Conservation (phyloP, 2,113 vertebrate species). For the Orientallactaga bullata region DNA sequence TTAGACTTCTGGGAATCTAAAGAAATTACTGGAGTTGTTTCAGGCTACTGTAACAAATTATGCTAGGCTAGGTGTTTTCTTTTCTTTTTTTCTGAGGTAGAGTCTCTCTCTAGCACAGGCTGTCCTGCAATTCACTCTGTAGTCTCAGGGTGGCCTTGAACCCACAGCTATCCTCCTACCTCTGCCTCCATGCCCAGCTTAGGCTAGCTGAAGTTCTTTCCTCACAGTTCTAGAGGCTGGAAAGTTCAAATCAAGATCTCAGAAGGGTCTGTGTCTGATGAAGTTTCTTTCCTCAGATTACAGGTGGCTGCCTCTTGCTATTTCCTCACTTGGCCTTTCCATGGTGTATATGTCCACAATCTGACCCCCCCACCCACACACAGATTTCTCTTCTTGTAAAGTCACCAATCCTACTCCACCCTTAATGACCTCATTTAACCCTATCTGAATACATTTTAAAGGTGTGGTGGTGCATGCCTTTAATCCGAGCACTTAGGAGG, state of each 20-base stretch:
- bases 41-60: not conserved
- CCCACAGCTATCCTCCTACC: too few relatives aligned
- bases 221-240: not conserved
- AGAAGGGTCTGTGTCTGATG: not conserved
- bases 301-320: not conserved
- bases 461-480: too few relatives aligned
- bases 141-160: too few relatives aligned
- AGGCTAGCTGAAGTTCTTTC: not conserved
- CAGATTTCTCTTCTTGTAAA: not conserved
- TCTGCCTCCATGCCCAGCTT: too few relatives aligned
- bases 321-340: not conserved
- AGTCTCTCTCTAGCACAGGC: too few relatives aligned
- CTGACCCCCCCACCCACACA: too few relatives aligned
- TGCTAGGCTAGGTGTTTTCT: not conserved
- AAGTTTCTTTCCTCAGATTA: not conserved
- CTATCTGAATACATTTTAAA: too few relatives aligned
- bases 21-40: not conserved
- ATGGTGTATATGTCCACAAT: not conserved
- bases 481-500: too few relatives aligned
- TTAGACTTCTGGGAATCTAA: not conserved
- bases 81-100: too few relatives aligned
- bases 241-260: not conserved
- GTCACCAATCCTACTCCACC: not conserved
- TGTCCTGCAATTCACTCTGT: too few relatives aligned
- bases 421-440: not conserved